Percentiles rank a stretch among this genome's conserved stretches.
Conservation (phyloP, 1,140 invertebrate genomes). For the Harpegnathos saltator region DNA sequence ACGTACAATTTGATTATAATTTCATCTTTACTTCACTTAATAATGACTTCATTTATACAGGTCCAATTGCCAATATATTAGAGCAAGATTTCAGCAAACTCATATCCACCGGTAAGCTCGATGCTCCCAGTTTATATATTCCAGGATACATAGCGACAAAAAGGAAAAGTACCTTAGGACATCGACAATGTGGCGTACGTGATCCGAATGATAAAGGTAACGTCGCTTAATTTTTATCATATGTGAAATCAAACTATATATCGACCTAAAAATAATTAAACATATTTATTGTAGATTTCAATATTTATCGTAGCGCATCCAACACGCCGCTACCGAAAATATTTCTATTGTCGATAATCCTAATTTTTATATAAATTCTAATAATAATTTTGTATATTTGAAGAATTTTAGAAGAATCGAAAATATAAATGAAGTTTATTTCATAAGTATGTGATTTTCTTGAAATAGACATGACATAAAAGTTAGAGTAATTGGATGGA, state of each 20-base stretch:
- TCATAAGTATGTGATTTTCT: no score
- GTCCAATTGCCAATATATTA: slow-evolving; percentile 91
- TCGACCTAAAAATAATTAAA: not conserved
- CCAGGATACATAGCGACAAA: slow-evolving; percentile 91
- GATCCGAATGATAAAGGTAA: slow-evolving; percentile 90
- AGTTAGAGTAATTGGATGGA: no score
- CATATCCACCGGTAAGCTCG: slow-evolving; percentile 90
- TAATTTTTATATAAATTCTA: not conserved
- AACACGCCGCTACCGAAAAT: not conserved
- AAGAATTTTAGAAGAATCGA: not conserved
- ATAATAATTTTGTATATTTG: not conserved
- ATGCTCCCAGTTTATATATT: slow-evolving; percentile 91
- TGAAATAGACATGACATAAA: no score
- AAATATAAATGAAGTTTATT: not conserved
- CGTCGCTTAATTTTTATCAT: not conserved
- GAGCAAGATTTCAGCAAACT: slow-evolving; percentile 93
- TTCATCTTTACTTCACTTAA: slow-evolving; percentile 44
- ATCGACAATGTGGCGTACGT: slow-evolving; percentile 90
- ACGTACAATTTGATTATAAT: slow-evolving; percentile 3
- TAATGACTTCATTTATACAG: slow-evolving; percentile 74
- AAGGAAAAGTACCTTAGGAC: slow-evolving; percentile 89
- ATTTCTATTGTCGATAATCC: not conserved
- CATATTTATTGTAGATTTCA: slow-evolving; percentile 40
- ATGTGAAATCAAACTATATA: slow-evolving; percentile 2
- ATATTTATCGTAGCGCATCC: slow-evolving; percentile 2